phyloP scores from a whole-genome alignment of 2,797 vertebrate genomes.

The Mormyrops attenuatus region DNA sequence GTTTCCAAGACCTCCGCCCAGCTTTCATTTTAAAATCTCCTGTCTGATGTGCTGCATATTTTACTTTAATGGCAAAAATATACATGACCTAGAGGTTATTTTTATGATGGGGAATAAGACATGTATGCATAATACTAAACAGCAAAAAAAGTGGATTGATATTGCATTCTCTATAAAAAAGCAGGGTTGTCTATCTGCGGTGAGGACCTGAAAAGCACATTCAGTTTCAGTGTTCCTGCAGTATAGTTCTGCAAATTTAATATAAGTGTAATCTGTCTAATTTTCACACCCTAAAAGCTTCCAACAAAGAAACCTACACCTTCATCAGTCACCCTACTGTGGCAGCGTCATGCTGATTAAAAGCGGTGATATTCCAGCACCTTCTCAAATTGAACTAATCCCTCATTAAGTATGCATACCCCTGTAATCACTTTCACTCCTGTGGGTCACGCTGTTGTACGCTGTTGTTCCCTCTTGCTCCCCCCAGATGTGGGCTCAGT shows the following conservation, averaged over 20 bases:
- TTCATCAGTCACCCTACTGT: background rate
- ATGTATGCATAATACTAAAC: background rate
- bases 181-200: background rate
- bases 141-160: background rate
- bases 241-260: background rate
- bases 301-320: background rate
- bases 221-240: background rate
- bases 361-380: background rate
- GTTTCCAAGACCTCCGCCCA: background rate
- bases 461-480: constrained; percentile 1
- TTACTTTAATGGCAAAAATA: background rate
- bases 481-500: constrained; percentile 75
- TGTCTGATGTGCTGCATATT: background rate
- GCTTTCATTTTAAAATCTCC: background rate
- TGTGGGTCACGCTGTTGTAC: background rate
- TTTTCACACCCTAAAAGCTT: background rate
- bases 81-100: background rate
- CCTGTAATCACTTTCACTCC: background rate
- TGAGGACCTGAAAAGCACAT: background rate
- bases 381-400: background rate
- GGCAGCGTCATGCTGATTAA: background rate
- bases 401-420: background rate
- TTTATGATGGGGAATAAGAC: background rate
- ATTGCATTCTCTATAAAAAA: background rate
- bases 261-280: background rate